Percentiles rank a stretch among this genome's conserved stretches.
These are phyloP conservation scores for Battus philenor DNA, from an alignment of 1,140 invertebrate genomes.

Conservation along the genomic window DNA sequence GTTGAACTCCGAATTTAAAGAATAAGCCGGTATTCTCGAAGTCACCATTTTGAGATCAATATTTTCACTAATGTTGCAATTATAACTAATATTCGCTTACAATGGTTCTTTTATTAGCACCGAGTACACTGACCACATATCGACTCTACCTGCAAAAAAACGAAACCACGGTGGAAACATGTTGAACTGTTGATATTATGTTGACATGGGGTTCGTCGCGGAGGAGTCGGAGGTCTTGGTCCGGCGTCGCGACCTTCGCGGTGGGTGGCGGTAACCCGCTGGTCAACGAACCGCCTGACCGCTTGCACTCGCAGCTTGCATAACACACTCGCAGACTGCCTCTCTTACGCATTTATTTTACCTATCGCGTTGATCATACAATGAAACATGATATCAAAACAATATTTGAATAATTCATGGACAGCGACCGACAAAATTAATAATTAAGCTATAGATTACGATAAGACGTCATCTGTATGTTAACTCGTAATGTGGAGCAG, in stretches of 20 bases:
- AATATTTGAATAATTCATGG: conserved; percentile 30
- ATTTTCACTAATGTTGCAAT: conserved; percentile 47
- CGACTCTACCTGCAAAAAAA: conserved; percentile 59
- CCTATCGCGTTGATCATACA: conserved; percentile 26
- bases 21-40: conserved; percentile 76
- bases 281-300: conserved; percentile 66
- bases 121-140: conserved; percentile 68
- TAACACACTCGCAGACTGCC: conserved; percentile 54
- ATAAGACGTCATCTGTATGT: conserved; percentile 40
- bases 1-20: conserved; percentile 76
- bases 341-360: conserved; percentile 50
- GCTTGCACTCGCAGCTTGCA: conserved; percentile 53
- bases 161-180: conserved; percentile 30
- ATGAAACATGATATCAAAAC: conserved; percentile 23
- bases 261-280: conserved; percentile 61
- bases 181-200: conserved; percentile 34
- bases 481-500: conserved; percentile 58
- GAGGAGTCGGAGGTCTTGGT: conserved; percentile 19
- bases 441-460: conserved; percentile 37
- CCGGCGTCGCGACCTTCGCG: conserved; percentile 64
- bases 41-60: conserved; percentile 76
- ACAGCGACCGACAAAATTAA: conserved; percentile 25
- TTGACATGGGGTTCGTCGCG: conserved; percentile 4
- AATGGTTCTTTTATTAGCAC: conserved; percentile 52
- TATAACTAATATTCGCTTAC: conserved; percentile 47